Conservation (phyloP, 1,140 invertebrate genomes). For the Drosophila albomicans region DNA sequence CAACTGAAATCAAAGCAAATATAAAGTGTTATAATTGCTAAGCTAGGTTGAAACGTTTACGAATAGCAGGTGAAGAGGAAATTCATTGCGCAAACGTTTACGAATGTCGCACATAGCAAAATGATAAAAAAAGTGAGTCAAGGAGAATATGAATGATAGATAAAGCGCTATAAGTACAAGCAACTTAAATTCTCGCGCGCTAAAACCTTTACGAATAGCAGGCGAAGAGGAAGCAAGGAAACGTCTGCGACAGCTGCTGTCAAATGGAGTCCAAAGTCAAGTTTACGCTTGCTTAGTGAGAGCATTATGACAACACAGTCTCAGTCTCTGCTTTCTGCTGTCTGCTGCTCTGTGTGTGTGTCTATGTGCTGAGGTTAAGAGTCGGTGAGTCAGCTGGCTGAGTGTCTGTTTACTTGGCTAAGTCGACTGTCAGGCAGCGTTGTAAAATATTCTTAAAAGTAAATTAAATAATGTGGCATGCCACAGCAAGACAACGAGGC, state of each 20-base stretch:
- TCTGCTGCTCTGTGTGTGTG: conserved; percentile 11
- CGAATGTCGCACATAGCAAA: not conserved
- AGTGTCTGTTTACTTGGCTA: conserved; percentile 47
- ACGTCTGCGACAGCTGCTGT: not conserved
- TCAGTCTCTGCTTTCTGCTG: not conserved
- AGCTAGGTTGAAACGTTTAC: too few relatives aligned
- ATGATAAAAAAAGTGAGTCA: not conserved
- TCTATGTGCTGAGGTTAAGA: conserved; percentile 32
- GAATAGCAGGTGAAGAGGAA: too few relatives aligned
- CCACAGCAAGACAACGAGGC: conserved; percentile 53
- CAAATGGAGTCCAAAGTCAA: conserved; percentile 20
- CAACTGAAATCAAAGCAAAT: too few relatives aligned
- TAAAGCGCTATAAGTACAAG: not conserved
- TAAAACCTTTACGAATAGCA: conserved; percentile 16
- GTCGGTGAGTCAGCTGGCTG: conserved; percentile 27
- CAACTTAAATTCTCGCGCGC: too few relatives aligned
- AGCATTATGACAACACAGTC: conserved; percentile 43
- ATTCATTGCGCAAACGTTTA: conserved; percentile 7
- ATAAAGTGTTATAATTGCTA: too few relatives aligned
- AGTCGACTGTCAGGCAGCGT: conserved; percentile 41
- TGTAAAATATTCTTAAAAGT: conserved; percentile 76
- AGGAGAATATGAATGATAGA: too few relatives aligned
- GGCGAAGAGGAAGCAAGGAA: not conserved
- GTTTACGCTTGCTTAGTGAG: conserved; percentile 26
- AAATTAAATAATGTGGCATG: conserved; percentile 82